Conservation (phyloP, 53 echinoderm and acorn worm genomes). For the Astropecten irregularis region DNA sequence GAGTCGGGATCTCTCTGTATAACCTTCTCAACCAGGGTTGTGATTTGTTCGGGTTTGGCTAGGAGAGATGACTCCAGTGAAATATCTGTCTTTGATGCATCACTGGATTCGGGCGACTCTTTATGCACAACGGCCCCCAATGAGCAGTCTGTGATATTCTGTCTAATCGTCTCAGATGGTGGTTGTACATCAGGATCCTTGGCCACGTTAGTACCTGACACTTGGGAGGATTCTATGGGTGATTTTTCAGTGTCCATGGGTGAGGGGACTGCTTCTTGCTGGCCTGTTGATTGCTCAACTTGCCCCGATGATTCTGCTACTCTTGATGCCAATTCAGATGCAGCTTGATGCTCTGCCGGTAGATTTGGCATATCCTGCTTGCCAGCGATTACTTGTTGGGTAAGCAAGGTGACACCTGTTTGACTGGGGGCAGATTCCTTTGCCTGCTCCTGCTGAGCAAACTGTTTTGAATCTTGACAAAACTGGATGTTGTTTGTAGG, state of each 20-base stretch:
- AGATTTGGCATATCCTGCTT: background rate
- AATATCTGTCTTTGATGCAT: background rate
- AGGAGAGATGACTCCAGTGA: conserved; percentile 8
- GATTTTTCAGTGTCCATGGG: background rate
- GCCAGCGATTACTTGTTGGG: background rate
- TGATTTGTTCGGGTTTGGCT: conserved; percentile 31
- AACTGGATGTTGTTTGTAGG: background rate
- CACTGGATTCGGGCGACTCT: background rate
- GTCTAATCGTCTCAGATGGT: background rate
- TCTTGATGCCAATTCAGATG: background rate
- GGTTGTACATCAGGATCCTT: background rate
- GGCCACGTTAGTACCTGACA: background rate
- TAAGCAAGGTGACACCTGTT: background rate
- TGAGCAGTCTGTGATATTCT: background rate
- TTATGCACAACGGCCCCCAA: background rate
- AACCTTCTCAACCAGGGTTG: conserved; percentile 29
- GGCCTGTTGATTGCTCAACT: background rate
- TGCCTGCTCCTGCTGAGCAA: background rate
- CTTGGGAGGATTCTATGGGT: background rate
- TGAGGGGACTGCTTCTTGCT: background rate
- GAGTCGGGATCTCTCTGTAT: conserved; percentile 22
- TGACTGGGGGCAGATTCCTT: background rate
- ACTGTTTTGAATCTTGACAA: background rate
- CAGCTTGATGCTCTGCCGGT: background rate
- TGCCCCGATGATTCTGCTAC: background rate